phyloP scores from a whole-genome alignment of 2,113 vertebrate species.

The Parus major region DNA sequence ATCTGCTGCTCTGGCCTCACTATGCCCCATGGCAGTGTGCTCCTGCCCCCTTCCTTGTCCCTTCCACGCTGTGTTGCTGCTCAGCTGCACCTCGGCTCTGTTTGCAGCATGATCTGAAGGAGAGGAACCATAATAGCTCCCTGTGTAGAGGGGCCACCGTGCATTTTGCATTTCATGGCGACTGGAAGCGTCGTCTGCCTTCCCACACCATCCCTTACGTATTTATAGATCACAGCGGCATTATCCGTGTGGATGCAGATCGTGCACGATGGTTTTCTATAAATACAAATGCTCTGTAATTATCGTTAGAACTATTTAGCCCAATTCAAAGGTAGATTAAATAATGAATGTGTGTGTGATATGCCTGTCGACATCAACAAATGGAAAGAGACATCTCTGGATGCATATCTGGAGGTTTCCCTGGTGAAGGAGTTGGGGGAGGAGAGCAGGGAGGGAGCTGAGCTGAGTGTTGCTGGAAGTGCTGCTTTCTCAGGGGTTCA shows the following conservation, averaged over 20 bases:
- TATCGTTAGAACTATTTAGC: constrained; percentile 67
- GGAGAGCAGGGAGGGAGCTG: neutral
- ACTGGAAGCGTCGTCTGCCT: neutral
- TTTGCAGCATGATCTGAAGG: rapidly evolving
- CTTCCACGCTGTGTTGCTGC: rapidly evolving
- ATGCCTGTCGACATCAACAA: constrained; percentile 50
- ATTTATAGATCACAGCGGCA: constrained; percentile 9
- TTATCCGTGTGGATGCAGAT: neutral
- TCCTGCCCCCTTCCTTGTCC: neutral
- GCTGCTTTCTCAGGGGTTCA: rapidly evolving
- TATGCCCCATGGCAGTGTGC: rapidly evolving
- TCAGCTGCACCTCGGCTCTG: neutral
- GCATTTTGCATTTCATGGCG: neutral
- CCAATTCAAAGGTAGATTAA: constrained; percentile 70
- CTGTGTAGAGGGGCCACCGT: neutral
- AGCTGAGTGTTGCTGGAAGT: neutral
- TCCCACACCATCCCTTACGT: neutral
- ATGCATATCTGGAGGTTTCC: constrained; percentile 28
- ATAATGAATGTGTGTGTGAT: constrained; percentile 64
- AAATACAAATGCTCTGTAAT: constrained; percentile 66
- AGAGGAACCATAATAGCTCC: neutral
- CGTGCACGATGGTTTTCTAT: constrained; percentile 31
- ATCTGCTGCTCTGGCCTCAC: rapidly evolving
- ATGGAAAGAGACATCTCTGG: constrained; percentile 22
- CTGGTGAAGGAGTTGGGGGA: neutral